phyloP scores from a whole-genome alignment of 2,797 vertebrate genomes.

The Danio choprae region DNA sequence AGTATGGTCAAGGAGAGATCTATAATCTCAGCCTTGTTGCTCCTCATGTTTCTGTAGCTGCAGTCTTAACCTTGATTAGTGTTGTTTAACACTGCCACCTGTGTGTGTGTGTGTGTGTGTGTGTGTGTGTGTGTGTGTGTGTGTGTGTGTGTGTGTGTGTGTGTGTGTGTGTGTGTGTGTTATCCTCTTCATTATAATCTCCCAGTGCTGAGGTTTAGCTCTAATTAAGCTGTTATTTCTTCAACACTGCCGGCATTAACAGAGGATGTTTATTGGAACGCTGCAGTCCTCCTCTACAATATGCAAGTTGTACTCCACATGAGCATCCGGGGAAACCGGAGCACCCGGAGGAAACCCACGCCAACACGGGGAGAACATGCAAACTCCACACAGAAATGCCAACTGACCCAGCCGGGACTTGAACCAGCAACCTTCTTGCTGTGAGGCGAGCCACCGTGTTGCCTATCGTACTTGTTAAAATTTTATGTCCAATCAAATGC shows the following conservation, averaged over 20 bases:
- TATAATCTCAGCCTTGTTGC: neutral
- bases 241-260: constrained; percentile 6
- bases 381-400: too few species aligned
- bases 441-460: too few species aligned
- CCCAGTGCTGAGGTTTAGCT: neutral
- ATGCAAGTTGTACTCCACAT: too few species aligned
- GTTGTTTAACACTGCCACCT: constrained; percentile 1
- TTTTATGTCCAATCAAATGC: too few species aligned
- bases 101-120: neutral
- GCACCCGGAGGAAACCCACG: too few species aligned
- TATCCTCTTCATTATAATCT: constrained; percentile 16
- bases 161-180: neutral
- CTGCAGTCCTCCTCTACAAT: neutral
- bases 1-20: neutral
- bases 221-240: constrained; percentile 41
- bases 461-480: too few species aligned
- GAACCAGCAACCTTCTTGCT: too few species aligned
- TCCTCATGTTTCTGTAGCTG: neutral
- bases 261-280: constrained; percentile 15
- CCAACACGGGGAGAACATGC: too few species aligned
- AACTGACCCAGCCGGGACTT: too few species aligned
- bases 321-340: too few species aligned
- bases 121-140: neutral
- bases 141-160: neutral
- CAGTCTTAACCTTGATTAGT: constrained; percentile 23